Percentiles rank a stretch among this genome's conserved stretches.
Evolutionary conservation across 35 echinoderm and acorn worm species (phyloP).

Genomic region (Stichopus chloronotus): DNA sequence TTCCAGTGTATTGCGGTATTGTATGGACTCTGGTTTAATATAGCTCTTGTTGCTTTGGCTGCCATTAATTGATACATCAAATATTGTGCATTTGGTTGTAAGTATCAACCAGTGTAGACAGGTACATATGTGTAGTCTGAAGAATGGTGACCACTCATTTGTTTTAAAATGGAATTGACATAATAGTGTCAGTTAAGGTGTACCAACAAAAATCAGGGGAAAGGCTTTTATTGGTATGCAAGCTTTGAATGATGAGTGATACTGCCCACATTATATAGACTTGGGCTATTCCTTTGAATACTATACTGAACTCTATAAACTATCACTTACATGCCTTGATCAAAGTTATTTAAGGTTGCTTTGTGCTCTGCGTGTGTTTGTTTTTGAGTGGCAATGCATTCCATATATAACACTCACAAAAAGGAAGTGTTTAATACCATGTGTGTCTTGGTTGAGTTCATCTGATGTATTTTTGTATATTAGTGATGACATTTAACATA

Average conservation of each 20-base stretch:
- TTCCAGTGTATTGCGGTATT: background rate
- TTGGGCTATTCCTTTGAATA: background rate
- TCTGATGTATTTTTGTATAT: background rate
- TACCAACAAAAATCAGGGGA: background rate
- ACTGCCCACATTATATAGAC: conserved; percentile 16
- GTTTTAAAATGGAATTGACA: conserved; percentile 11
- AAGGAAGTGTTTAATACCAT: background rate
- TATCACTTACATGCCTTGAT: background rate
- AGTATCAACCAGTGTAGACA: conserved; percentile 15
- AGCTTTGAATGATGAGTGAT: conserved; percentile 16
- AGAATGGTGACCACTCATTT: conserved; percentile 18
- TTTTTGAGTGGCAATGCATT: background rate
- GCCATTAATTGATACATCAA: conserved; percentile 9
- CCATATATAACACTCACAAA: background rate
- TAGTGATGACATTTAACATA: conserved; percentile 9
- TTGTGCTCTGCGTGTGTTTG: background rate
- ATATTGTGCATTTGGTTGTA: background rate
- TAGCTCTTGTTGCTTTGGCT: conserved; percentile 15
- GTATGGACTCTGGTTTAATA: conserved; percentile 28
- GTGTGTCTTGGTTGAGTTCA: conserved; percentile 1
- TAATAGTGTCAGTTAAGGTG: background rate
- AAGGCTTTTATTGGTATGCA: conserved; percentile 26
- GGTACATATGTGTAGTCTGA: too few relatives aligned
- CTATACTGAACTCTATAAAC: background rate
- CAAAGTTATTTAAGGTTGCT: conserved; percentile 23